Base-by-base conservation (phyloP, 2,888 invertebrate genomes). In the Ophion obscuratus region DNA sequence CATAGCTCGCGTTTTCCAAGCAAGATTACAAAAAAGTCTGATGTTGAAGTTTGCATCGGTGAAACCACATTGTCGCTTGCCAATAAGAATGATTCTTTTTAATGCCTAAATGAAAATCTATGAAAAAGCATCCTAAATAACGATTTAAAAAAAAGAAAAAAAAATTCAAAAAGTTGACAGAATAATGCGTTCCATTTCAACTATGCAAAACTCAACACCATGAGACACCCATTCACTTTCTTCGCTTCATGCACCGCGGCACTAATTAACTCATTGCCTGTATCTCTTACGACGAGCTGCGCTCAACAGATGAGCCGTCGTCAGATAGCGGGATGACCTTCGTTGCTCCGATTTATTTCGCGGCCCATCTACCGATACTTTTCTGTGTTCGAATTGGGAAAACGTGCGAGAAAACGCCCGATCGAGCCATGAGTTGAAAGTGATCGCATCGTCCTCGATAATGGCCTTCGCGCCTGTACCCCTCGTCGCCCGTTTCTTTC, bases 401-500 rank as follows among this genome's bases (percentile, higher is more conserved):
- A 17, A 53, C 53, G 53, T 53, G 53, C 53, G 53, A 61, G 20
- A 24, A 61, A 24, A 24, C 11, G 24, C 61, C 11, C 1, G 24
- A 14, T 20, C 20, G 24, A 20, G 61, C 11, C 3, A 20, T 9
- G 61, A 0, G 61, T 24, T 24, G 0, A n/a, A 59, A 31, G 57
- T 20, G 0, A 40, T 36, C 17, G 70, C 70, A 11, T 53, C 53
- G 10, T 31, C 53, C 59, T 36, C 59, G 0, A 7, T 20, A 40
- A 9, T 36, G 20, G n/a, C n/a, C 17, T 40, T 53, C 57, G 57
- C 31, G 6, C 53, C 67, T 62, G 44, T 27, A 70, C 66, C 40
- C 20, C 44, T 64, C 78, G 57, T 62, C 59, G 44, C 47, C 67
- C 70, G 36, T 53, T 71, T 62, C 36, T 74, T 71, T 66, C 61